These are phyloP conservation scores for Ptyas mucosa DNA, from an alignment of 2,113 vertebrate species.

Conservation along the genomic window DNA sequence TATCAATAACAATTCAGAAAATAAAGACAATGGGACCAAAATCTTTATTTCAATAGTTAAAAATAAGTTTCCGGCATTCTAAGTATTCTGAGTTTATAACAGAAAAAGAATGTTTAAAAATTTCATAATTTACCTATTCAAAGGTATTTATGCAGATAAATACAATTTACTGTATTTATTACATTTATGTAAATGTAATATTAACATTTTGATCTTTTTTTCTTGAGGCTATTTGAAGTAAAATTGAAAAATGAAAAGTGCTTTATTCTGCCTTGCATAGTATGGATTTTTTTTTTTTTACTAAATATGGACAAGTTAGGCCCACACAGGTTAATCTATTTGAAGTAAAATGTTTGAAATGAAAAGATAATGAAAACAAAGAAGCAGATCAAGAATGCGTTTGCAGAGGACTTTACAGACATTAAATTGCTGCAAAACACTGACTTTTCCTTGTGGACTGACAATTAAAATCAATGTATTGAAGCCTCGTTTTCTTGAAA, in stretches of 20 bases:
- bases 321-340: not conserved
- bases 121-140: constrained; percentile 38
- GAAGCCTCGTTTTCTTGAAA: constrained; percentile 27
- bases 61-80: constrained; percentile 1
- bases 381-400: not conserved
- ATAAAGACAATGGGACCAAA: constrained; percentile 33
- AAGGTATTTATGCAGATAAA: not conserved
- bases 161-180: not conserved
- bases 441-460: not conserved
- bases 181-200: not conserved
- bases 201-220: not conserved
- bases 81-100: constrained; percentile 15
- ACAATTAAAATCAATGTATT: constrained; percentile 21
- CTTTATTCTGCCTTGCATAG: constrained; percentile 1
- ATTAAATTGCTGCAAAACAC: not conserved
- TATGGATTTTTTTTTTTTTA: not conserved
- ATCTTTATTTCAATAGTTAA: constrained; percentile 17
- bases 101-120: not conserved
- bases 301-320: not conserved
- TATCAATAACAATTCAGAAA: constrained; percentile 24
- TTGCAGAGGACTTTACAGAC: not conserved
- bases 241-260: constrained; percentile 39
- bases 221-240: not conserved
- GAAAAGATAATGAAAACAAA: constrained; percentile 8
- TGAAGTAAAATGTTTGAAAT: not conserved